Base-by-base conservation (phyloP, 1,140 invertebrate genomes). In the Pachypsylla venusta region DNA sequence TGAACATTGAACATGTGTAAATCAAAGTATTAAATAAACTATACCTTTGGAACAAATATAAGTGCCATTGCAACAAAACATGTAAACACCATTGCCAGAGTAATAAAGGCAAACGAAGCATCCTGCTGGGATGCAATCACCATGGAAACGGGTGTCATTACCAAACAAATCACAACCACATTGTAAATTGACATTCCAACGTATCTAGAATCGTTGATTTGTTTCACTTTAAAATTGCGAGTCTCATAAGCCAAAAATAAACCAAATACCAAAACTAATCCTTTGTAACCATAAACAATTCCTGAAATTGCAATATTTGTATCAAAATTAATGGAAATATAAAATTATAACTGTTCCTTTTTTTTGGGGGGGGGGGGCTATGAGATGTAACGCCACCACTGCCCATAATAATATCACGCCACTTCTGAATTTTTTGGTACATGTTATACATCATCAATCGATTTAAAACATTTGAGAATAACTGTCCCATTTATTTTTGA, bases 181-280 rank as follows among this genome's bases (percentile, higher is more conserved):
- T 99, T 99, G 75, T 99, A 99, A 68, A 99, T 98, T 64, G 93
- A 93, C 91, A 99, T 96, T 63, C 93, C 93, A 12, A 98, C 94
- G 72, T 98, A 95, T 67, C 93, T 80, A 0, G 93, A 95, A 75
- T 99, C 96, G 73, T 91, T 92, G 65, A 92, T 92, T 69, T 89
- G 85, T 60, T 89, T 87, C 7, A 92, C 82, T 77, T 99, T 99
- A 22, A 98, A 84, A 60, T 92, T 96, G 53, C 96, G 77, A 0
- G 95, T 98, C 74, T 99, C 96, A 69, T 98, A 99, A 1, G 96
- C 90, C 60, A 99, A 73, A 71, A 99, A 98, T 10, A 99, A 76
- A 1, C 96, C 96, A 71, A 99, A 97, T 1, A 99, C 84, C 28
- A 99, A 76, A 20, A 98, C 82, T 4, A 99, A 77, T 0, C 94